Conservation (phyloP, 1,140 invertebrate species). For the Fopius arisanus region DNA sequence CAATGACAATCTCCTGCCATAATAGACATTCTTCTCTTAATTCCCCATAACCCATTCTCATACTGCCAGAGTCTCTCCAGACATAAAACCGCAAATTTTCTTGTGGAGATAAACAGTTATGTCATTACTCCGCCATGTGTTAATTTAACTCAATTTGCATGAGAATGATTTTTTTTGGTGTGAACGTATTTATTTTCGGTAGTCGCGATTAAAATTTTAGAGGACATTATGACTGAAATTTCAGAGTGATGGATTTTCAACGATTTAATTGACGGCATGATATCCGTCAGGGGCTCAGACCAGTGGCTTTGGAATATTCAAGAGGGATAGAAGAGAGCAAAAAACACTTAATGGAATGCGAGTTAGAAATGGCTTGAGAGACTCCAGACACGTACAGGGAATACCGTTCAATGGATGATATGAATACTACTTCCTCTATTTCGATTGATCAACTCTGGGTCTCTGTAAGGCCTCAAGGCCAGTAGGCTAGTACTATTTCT, state of each 20-base stretch:
- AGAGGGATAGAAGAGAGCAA: not conserved
- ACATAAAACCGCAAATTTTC: not conserved
- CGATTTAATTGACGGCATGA: not conserved
- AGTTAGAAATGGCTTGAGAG: not conserved
- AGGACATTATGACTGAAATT: too few species aligned
- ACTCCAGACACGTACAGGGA: not conserved
- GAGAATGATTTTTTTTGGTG: not conserved
- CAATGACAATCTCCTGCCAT: too few species aligned
- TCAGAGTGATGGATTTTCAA: too few species aligned
- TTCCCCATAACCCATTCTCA: not conserved
- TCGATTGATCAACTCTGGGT: not conserved
- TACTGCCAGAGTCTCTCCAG: not conserved
- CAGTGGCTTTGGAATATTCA: not conserved
- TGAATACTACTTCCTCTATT: not conserved
- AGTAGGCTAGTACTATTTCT: not conserved
- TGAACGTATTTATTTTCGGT: not conserved
- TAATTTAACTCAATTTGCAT: not conserved
- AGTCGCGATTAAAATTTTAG: too few species aligned
- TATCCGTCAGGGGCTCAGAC: not conserved
- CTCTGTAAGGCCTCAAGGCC: not conserved
- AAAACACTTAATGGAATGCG: not conserved
- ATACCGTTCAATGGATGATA: conserved; percentile 8
- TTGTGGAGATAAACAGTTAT: not conserved
- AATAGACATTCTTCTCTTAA: not conserved
- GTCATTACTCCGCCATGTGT: not conserved